Evolutionary conservation across 2,113 vertebrate genomes (phyloP).

Genomic region (Agapornis roseicollis): DNA sequence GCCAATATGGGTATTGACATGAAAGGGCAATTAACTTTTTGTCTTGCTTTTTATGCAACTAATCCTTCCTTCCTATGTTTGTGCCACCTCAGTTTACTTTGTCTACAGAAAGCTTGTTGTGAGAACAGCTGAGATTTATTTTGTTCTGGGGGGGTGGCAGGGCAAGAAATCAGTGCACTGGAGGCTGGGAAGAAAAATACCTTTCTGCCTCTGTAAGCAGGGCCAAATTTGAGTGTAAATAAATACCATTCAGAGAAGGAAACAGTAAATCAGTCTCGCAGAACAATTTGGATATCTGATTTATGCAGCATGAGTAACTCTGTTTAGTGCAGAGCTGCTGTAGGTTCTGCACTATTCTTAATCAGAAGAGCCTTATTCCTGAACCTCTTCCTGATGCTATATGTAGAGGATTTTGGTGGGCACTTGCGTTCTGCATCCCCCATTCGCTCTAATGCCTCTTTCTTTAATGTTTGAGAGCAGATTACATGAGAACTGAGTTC

Average conservation of each 20-base stretch:
- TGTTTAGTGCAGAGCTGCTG: not conserved
- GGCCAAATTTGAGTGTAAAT: conserved; percentile 7
- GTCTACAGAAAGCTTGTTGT: not conserved
- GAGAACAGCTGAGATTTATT: conserved; percentile 21
- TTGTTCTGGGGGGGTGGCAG: not conserved
- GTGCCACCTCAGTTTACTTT: conserved; percentile 18
- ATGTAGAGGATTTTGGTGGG: not conserved
- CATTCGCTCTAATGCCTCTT: not conserved
- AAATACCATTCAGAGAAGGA: conserved; percentile 28
- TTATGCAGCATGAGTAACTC: not conserved
- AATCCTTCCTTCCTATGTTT: conserved; percentile 22
- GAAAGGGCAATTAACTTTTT: conserved; percentile 63
- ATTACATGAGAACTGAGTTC: not conserved
- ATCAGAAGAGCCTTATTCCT: not conserved
- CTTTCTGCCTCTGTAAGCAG: conserved; percentile 1
- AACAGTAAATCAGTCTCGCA: conserved; percentile 23
- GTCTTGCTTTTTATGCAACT: conserved; percentile 55
- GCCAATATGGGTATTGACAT: conserved; percentile 46
- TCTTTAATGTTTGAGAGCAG: not conserved
- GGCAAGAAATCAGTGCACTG: not conserved
- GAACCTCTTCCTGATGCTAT: not conserved
- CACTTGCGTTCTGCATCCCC: not conserved
- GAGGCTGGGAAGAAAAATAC: not conserved
- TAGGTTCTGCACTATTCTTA: not conserved
- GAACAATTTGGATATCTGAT: not conserved